Percentiles rank a stretch among this genome's conserved stretches.
Conservation (phyloP, 2,797 vertebrate species). For the Sphenopsis melanotis region DNA sequence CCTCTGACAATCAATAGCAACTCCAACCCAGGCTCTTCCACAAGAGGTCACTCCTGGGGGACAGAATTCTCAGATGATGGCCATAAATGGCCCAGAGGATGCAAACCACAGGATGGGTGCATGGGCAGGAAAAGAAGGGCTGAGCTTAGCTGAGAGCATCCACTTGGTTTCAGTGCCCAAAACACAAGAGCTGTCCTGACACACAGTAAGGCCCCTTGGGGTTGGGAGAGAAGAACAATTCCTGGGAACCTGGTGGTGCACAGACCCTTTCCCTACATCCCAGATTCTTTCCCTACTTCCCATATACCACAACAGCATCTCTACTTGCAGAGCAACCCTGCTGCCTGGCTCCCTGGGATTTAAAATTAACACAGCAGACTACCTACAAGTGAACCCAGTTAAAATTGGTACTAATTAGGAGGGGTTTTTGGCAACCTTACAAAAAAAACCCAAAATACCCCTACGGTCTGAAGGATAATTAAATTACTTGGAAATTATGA, state of each 20-base stretch:
- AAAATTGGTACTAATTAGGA: background rate
- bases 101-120: background rate
- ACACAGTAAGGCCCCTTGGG: background rate
- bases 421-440: accelerated
- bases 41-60: conserved; percentile 40
- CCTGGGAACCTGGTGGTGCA: background rate
- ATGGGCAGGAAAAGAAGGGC: accelerated
- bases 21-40: conserved; percentile 1
- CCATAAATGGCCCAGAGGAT: background rate
- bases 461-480: background rate
- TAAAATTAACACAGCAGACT: background rate
- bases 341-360: background rate
- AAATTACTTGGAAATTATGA: background rate
- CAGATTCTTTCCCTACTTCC: background rate
- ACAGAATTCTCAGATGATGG: background rate
- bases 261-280: background rate
- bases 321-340: background rate
- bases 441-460: background rate
- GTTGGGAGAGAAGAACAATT: accelerated
- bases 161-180: background rate
- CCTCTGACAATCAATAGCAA: background rate
- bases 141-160: accelerated
- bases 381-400: background rate
- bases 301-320: accelerated
- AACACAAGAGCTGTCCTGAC: background rate